Evolutionary conservation across 2,888 invertebrate species (phyloP), one percentile per base, ranked within the genome.

Genomic region (Prosopocoilus inquinatus): DNA sequence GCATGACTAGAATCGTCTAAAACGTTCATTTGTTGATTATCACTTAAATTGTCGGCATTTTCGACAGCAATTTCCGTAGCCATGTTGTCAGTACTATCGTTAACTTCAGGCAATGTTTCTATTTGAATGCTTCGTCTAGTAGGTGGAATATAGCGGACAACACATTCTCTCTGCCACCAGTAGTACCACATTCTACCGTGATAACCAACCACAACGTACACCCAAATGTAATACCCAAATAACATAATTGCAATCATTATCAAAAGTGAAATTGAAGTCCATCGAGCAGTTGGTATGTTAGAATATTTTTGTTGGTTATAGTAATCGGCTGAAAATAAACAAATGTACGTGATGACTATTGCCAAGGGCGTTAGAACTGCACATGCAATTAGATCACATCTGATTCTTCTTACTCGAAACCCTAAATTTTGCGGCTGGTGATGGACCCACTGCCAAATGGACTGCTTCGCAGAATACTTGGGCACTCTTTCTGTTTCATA

Each of bases 401-500:
- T 70, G 28, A 77, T 68, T 32, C 73, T 72, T 49, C 74, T 64
- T 3, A 72, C 67, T 45, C 68, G 67, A 47, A 68, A 66, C 9
- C 71, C 73, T 20, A 71, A 64, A n/a, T 71, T 68, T 7, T 63
- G 57, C 7, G 68, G 64, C 43, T 69, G 70, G 48, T 71, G 60
- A 47, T 67, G 74, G 57, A 87, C 69, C 86, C 88, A 90, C 78
- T 82, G 77, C 61, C 80, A 74, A 44, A 86, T 69, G 0, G 86
- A 84, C 51, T 77, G 76, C 1, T 80, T 70, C 1, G 84, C 79
- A 2, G 81, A 81, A 63, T 84, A 85, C 63, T 81, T 80, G 45
- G 85, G 86, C 1, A 84, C 83, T 32, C 88, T 81, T 64, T 81
- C 79, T 0, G 88, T 85, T n/a, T 79, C 74, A 67, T 88, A 90